Percentiles rank a stretch among this genome's conserved stretches.
Conservation (phyloP, 2,888 invertebrate genomes). For the Tenthredo distinguenda region DNA sequence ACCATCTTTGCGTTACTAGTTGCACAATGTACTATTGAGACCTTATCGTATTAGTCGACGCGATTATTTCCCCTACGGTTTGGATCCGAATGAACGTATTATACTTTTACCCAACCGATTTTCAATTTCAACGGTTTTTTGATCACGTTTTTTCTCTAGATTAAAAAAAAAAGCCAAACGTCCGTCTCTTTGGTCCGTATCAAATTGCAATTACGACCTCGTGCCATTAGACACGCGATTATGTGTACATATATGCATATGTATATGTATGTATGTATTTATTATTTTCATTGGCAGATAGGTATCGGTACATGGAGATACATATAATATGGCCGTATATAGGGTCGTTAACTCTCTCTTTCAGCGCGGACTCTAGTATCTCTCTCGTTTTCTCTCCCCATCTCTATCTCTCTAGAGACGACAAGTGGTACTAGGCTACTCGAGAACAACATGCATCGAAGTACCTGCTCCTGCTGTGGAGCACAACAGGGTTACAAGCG, state of each 20-base stretch:
- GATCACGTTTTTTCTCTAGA: no score
- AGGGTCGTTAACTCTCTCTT: slow-evolving; percentile 21
- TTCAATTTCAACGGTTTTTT: no score
- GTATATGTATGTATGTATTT: not conserved
- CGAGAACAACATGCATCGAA: slow-evolving; percentile 29
- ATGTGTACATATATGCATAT: not conserved
- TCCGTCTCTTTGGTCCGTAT: no score
- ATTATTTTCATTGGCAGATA: not conserved
- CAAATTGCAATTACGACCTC: no score
- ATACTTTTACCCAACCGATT: no score
- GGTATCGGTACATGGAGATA: not conserved
- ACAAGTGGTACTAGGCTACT: slow-evolving; percentile 38
- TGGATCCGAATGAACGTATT: no score
- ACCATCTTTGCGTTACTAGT: no score
- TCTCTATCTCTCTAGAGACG: slow-evolving; percentile 24
- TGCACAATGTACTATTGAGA: no score
- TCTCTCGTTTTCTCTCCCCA: not conserved
- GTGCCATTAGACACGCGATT: no score
- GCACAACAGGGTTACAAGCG: slow-evolving; percentile 34
- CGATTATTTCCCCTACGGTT: no score
- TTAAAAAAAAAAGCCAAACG: no score
- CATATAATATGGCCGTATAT: not conserved
- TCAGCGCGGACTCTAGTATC: not conserved
- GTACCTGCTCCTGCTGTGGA: not conserved
- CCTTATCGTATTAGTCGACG: no score